Base-by-base conservation (phyloP, 2,113 vertebrate species). In the Acinonyx jubatus region DNA sequence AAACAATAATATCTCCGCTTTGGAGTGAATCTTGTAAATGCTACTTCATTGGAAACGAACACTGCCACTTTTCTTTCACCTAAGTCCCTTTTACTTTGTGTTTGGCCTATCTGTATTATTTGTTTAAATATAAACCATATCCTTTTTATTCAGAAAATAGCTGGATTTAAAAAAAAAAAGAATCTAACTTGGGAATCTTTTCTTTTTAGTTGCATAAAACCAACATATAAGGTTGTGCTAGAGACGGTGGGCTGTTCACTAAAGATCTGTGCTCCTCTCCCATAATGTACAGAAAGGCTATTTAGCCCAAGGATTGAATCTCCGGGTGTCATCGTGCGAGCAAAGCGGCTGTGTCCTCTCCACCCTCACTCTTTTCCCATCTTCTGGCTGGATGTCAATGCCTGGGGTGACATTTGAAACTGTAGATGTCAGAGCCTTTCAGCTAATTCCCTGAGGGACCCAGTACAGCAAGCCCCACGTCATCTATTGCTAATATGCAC, bases 121-220 rank as follows among this genome's bases (percentile, higher is more conserved):
- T 73, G 29, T 81, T 91, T 96, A 87, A 90, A 57, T 73, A 86
- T 96, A 87, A 94, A 66, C 18, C 12, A 1, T 71, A 71, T 41
- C 9, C 45, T 91, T 80, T 45, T 0, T 73, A 65, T 55, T 65
- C n/a, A 31, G 50, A 93, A 63, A 52, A 52, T 23, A 48, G 18
- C 66, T 85, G 55, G 15, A 25, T 73, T 78, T n/a, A 29, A 10
- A 55, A 23, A 13, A 68, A 29, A 55, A 81, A 29, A n/a, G 1
- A 63, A 38, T 65, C 25, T n/a, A 89, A 74, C 9, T 33, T 82
- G 78, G 33, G 19, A 89, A 38, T 82, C 33, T 80, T 80, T 65
- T 41, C 19, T 74, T 41, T 89, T 73, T 21, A 80, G 29, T 69
- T 94, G 52, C 52, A 41, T 73, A 55, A 33, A 94, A 74, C n/a